Conservation (phyloP, 2,797 vertebrate genomes). For the Epinephelus coioides region DNA sequence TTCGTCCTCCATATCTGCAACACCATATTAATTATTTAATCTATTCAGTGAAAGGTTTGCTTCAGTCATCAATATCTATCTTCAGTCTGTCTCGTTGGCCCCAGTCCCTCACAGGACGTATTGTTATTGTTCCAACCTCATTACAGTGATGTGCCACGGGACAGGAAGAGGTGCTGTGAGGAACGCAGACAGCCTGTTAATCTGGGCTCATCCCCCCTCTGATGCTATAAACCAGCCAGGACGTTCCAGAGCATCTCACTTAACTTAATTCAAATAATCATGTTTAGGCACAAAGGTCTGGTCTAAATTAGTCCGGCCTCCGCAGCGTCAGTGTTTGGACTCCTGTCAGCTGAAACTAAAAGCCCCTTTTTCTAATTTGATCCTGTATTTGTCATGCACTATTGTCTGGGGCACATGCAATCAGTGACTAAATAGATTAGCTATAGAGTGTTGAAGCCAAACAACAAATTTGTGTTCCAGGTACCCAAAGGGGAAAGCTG, state of each 20-base stretch:
- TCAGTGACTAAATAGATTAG: constrained; percentile 60
- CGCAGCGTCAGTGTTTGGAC: constrained; percentile 37
- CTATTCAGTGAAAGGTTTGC: neutral
- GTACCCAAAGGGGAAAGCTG: constrained; percentile 34
- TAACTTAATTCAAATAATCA: constrained; percentile 56
- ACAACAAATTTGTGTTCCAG: constrained; percentile 46
- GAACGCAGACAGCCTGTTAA: constrained; percentile 12
- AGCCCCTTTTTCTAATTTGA: constrained; percentile 13
- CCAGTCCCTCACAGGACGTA: neutral
- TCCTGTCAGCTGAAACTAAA: constrained; percentile 13
- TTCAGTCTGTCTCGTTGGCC: neutral
- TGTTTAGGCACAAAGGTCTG: constrained; percentile 51
- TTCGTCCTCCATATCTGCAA: too few species aligned
- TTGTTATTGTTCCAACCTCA: constrained; percentile 17
- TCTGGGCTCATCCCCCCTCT: constrained; percentile 32
- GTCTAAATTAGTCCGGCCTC: constrained; percentile 55
- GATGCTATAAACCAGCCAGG: constrained; percentile 37
- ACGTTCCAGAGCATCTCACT: constrained; percentile 47
- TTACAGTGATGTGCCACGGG: constrained; percentile 12
- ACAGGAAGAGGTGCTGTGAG: constrained; percentile 30
- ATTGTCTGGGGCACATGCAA: constrained; percentile 55
- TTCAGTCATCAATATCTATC: neutral
- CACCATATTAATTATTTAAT: neutral
- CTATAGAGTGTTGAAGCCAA: constrained; percentile 26
- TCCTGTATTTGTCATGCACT: constrained; percentile 44